These are phyloP conservation scores for Syngnathus floridae DNA, from an alignment of 2,113 vertebrate genomes.

Conservation along the genomic window DNA sequence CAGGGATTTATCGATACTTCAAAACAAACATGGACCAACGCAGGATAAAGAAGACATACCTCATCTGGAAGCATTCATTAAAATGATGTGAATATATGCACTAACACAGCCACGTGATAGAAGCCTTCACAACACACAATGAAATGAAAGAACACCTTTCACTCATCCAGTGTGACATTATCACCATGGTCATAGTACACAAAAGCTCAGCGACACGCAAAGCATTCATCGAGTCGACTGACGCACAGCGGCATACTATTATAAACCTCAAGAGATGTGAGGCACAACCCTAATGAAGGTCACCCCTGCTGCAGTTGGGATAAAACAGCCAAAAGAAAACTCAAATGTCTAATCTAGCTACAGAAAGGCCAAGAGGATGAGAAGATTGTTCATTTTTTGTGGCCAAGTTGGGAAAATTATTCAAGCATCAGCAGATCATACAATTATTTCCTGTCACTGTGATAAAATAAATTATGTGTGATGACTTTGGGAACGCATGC, in stretches of 20 bases:
- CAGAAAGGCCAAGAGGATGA: conserved; percentile 20
- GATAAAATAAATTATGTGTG: neutral
- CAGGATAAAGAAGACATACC: neutral
- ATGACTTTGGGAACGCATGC: neutral
- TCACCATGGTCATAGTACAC: conserved; percentile 27
- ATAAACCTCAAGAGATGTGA: conserved; percentile 51
- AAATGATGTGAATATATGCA: conserved; percentile 19
- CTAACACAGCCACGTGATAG: conserved; percentile 9
- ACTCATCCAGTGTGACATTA: conserved; percentile 27
- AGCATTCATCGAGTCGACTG: conserved; percentile 26
- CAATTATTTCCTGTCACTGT: neutral
- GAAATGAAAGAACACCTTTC: conserved; percentile 27
- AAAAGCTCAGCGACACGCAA: conserved; percentile 20
- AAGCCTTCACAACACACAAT: conserved; percentile 19
- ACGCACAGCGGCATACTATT: conserved; percentile 50
- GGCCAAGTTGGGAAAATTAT: neutral
- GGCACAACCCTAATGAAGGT: conserved; percentile 53
- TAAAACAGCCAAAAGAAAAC: conserved; percentile 34
- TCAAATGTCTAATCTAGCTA: conserved; percentile 33
- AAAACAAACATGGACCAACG: conserved; percentile 25
- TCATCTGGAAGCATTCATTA: conserved; percentile 2
- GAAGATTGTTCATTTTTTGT: neutral
- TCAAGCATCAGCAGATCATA: neutral
- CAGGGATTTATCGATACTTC: too few relatives aligned
- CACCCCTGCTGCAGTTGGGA: conserved; percentile 38